Base-by-base conservation (phyloP, 2,113 vertebrate species). In the Gasterosteus nipponicus region DNA sequence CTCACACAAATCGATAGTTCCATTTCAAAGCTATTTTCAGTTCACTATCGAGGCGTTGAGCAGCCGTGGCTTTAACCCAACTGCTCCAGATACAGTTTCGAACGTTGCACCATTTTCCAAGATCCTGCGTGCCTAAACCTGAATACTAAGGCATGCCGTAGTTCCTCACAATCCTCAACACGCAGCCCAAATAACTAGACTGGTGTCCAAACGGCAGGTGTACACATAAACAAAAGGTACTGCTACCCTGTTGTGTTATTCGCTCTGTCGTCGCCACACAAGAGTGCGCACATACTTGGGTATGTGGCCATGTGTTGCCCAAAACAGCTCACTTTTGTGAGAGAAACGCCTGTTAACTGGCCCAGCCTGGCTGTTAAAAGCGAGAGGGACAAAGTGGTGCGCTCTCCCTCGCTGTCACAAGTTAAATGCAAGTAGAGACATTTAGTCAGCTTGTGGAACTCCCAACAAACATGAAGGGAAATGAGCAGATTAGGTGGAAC, bases 91-190 rank as follows among this genome's bases (percentile, higher is more conserved):
- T 33, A 68, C 26, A 10, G 33, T 59, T 54, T 31, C 31, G 80
- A 68, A 74, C 3, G 11, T 70, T 75, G 60, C 72, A 49, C 53
- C 63, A 73, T 47, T 77, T 73, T 78, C 54, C 80, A 63, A 54
- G 56, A 63, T 46, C 54, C 31, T 73, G 54, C 91, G 54, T 74
- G 90, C 51, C 80, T 26, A 61, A 73, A 87, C 89, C 7, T 11
- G 89, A 58, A 76, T 7, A 31, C 35, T 19, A 33, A 0, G 35
- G 26, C 64, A 70, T 70, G 35, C 53, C n/a, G 22, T 26, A 84
- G 60, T 66, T 69, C 62, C 77, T 75, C 10, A 39, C 18, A 69
- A 39, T 54, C 38, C 69, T 38, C 2, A 44, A 54, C 8, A 47
- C 39, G 31, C 69, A 41, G 65, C 63, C 42, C 57, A 61, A 14